Percentiles rank a stretch among this genome's conserved stretches.
Conservation (phyloP, 2,113 vertebrate genomes). For the Phyllopteryx taeniolatus region DNA sequence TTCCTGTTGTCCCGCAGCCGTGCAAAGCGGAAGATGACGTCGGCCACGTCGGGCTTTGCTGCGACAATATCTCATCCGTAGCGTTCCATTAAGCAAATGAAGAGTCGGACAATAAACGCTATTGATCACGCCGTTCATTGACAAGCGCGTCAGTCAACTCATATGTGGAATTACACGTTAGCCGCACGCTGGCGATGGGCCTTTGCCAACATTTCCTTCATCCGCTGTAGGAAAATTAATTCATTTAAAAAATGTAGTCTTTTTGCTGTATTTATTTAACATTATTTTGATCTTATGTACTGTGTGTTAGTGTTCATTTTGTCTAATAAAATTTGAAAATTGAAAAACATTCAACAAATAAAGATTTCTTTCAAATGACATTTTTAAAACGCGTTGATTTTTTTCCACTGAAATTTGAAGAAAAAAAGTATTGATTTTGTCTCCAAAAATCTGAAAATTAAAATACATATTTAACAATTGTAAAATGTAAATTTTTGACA, state of each 20-base stretch:
- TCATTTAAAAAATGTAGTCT: too few species aligned
- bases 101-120: neutral
- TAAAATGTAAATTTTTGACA: too few species aligned
- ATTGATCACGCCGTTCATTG: neutral
- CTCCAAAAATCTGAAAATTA: too few species aligned
- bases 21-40: neutral
- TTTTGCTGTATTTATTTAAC: too few species aligned
- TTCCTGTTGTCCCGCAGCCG: conserved; percentile 30
- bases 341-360: too few species aligned
- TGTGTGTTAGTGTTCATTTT: neutral
- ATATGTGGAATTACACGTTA: neutral
- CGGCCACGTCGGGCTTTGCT: neutral
- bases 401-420: too few species aligned
- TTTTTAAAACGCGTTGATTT: neutral
- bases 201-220: neutral
- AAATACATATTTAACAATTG: too few species aligned
- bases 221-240: too few species aligned
- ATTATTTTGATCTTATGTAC: neutral
- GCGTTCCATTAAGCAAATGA: neutral
- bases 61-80: neutral
- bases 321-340: neutral
- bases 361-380: neutral
- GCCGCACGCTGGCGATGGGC: neutral
- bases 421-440: too few species aligned
- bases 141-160: neutral